Evolutionary conservation across 2,113 vertebrate genomes (phyloP).

Genomic region (Mugil cephalus): DNA sequence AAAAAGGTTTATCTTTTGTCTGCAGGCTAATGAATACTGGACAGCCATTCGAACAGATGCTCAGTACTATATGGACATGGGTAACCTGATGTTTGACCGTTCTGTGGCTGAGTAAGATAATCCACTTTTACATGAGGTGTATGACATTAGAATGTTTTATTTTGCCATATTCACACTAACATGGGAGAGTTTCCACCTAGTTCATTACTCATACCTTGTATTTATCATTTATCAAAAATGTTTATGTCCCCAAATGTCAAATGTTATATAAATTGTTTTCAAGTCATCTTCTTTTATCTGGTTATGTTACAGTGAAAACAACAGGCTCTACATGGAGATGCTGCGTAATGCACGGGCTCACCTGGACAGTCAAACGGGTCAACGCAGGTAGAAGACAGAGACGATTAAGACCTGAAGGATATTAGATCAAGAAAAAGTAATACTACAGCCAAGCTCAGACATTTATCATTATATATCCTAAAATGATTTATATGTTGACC

Average conservation of each 20-base stretch:
- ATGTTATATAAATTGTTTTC: background rate
- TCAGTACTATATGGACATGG: constrained; percentile 82
- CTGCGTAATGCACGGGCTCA: constrained; percentile 71
- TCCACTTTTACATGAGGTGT: too few species aligned
- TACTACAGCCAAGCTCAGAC: background rate
- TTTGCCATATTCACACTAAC: background rate
- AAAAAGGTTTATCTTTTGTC: constrained; percentile 1
- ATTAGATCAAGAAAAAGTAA: background rate
- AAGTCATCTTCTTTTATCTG: background rate
- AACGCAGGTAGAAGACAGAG: constrained; percentile 35
- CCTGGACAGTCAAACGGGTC: constrained; percentile 66
- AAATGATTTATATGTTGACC: fast-evolving
- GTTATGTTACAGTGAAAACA: constrained; percentile 73
- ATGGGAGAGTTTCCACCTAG: background rate
- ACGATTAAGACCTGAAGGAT: background rate
- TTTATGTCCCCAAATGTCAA: background rate
- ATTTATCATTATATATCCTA: background rate
- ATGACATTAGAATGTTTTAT: background rate
- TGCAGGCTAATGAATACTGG: constrained; percentile 80
- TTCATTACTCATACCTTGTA: background rate
- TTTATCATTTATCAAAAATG: too few species aligned
- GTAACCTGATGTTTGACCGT: constrained; percentile 77
- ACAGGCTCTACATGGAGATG: constrained; percentile 78
- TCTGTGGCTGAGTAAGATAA: constrained; percentile 72
- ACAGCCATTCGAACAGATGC: constrained; percentile 69